Base-by-base conservation (phyloP, 1,140 invertebrate species). In the Plodia interpunctella region DNA sequence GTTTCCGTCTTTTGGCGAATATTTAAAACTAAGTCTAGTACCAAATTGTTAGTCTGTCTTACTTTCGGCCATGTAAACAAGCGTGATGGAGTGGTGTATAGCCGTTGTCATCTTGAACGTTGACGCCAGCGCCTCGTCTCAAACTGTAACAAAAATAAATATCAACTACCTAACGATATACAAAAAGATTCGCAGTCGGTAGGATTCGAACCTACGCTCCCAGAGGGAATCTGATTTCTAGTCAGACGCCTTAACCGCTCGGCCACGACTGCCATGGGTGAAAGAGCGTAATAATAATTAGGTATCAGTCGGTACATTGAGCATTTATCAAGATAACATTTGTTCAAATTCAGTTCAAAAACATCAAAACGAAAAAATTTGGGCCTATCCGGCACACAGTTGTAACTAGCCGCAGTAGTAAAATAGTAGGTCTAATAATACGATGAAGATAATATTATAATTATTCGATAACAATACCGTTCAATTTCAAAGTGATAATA, bases 61-160 rank as follows among this genome's bases (percentile, higher is more conserved):
- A 98, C 96, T 92, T 94, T 84, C 99, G 97, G 5, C 97, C 97
- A 89, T 98, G 97, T 32, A 99, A 91, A 54, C 97, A 95, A 49
- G 98, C 97, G 86, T 98, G 96, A 85, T 99, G 98, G 38, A 99
- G 92, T 5, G 97, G 94, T 6, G 98, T 97, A 81, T 98, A 98
- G n/a, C 97, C 97, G 83, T 95, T 97, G 69, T 93, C 93, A 80
- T 98, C 97, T 91, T 97, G 95, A 65, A 97, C 95, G 90, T 98
- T 98, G 32, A 96, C 95, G 62, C 97, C 97, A 19, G 96, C 95
- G 57, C 95, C 95, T 81, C 96, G 92, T 57, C 96, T 91, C 78
- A 98, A 93, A 91, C 97, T 98, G 89, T 17, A 93, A 94, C 65
- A 85, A 80, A 68, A 55, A 35, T 62, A 72, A 67, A 74, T n/a